Evolutionary conservation across 37 sponge, comb jelly and placozoan species (phyloP), one percentile per base, ranked within the genome.

Genomic region (Ephydatia muelleri): DNA sequence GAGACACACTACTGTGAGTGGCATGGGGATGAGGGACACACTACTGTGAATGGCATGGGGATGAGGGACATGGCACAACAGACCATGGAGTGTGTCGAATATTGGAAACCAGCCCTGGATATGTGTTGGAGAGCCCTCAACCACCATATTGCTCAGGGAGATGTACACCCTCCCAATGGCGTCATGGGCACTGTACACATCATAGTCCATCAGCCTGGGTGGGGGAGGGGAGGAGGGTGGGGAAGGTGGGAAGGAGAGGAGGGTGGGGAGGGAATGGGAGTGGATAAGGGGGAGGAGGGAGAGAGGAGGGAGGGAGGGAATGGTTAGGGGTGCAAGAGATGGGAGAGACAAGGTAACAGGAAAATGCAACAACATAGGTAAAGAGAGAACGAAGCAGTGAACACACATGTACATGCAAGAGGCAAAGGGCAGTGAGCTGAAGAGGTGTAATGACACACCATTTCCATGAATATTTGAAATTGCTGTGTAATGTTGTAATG

Each of bases 71-170:
- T 6, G 3, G 43, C 6, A 19, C 2, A 67, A 40, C 92, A 34
- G 57, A 86, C 91, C 96, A 78, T 92, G 93, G 0, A 95, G 72
- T 5, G 96, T 95, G 76, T 95, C 96, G 66, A 82, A 97, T 43
- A 97, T 95, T 19, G 98, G 98, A 37, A 92, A 97, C 98, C 98
- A 97, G 22, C 98, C 98, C 11, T 85, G 83, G 70, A 97, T 75
- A 19, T 49, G 37, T 76, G 82, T 22, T 47, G 48, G 48, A 6
- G 74, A 70, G 1, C 83, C 78, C 23, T 73, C 23, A 2, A 43
- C 81, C 67, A 82, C 82, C 66, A 92, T 79, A 3, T 82, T 49
- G 77, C 65, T 85, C 19, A 88, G 93, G 34, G 67, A 16, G 39
- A 92, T 88, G 68, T 92, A 92, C 35, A 96, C 96, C 89, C 80